Evolutionary conservation across 2,888 invertebrate species (phyloP).

Genomic region (Bruchidius siliquastri): DNA sequence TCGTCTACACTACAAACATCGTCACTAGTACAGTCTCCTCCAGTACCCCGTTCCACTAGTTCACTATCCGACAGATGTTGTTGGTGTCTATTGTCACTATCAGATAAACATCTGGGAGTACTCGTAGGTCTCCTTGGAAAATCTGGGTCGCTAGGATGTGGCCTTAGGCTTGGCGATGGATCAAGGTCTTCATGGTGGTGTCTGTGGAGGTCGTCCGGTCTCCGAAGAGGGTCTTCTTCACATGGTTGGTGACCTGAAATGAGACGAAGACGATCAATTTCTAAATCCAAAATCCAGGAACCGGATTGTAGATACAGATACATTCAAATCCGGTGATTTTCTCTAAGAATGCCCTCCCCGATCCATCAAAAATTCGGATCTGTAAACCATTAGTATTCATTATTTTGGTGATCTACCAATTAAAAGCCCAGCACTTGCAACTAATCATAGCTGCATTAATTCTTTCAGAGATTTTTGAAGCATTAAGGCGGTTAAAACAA

Average conservation of each 20-base stretch:
- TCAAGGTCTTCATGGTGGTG: neutral
- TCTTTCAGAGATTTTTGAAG: too few species aligned
- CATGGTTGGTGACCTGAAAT: slow-evolving; percentile 12
- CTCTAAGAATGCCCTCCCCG: too few species aligned
- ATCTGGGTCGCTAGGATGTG: neutral
- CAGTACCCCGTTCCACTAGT: slow-evolving; percentile 35
- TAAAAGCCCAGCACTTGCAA: too few species aligned
- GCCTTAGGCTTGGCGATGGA: neutral
- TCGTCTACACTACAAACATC: slow-evolving; percentile 49
- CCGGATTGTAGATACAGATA: too few species aligned
- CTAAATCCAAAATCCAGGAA: too few species aligned
- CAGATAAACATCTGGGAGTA: neutral
- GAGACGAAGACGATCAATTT: too few species aligned
- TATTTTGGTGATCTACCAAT: too few species aligned
- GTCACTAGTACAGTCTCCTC: slow-evolving; percentile 39
- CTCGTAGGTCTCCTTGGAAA: neutral
- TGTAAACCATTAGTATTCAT: too few species aligned
- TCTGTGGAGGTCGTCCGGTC: neutral
- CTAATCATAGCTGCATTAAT: too few species aligned
- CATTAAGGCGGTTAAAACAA: too few species aligned
- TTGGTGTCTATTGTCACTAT: neutral
- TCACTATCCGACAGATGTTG: slow-evolving; percentile 22
- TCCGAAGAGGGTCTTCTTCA: neutral
- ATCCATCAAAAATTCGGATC: too few species aligned
- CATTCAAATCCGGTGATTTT: too few species aligned